A percentile compares a stretch with the other conserved stretches of the same genome.
phyloP scores from a whole-genome alignment of 2,113 vertebrate species.

The Pachypanchax playfairii region DNA sequence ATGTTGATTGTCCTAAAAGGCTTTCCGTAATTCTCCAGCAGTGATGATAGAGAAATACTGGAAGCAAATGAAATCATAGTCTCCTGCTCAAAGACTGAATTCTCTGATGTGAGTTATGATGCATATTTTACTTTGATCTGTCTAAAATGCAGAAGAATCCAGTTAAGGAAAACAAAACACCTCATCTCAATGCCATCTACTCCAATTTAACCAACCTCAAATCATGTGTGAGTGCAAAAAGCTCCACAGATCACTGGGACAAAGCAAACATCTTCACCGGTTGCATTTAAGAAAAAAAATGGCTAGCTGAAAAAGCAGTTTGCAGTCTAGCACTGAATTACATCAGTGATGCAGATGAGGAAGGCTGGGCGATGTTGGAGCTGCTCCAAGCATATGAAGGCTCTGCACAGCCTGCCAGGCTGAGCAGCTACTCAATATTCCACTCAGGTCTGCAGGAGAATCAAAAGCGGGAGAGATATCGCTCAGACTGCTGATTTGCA shows the following conservation, averaged over 20 bases:
- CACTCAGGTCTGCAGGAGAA: constrained; percentile 55
- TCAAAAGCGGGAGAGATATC: constrained; percentile 42
- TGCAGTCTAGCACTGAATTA: constrained; percentile 36
- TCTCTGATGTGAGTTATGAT: no score
- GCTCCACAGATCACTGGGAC: constrained; percentile 2
- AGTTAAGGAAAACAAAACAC: no score
- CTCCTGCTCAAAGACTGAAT: no score
- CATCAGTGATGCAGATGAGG: constrained; percentile 48
- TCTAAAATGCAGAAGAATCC: no score
- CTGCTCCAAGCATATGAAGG: constrained; percentile 38
- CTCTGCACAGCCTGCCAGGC: constrained; percentile 44
- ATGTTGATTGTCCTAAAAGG: no score
- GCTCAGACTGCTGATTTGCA: constrained; percentile 40
- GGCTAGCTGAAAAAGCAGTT: neutral
- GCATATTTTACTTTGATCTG: no score
- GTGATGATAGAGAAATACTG: no score
- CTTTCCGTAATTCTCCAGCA: no score
- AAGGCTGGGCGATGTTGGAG: constrained; percentile 26
- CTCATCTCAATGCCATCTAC: no score
- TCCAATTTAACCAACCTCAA: no score
- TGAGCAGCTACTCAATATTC: constrained; percentile 72
- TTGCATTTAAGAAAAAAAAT: constrained; percentile 1
- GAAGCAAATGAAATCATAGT: no score
- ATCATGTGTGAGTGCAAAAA: neutral
- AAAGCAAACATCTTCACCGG: neutral